Evolutionary conservation across 2,888 invertebrate genomes (phyloP).

Genomic region (Callyntrura sp.): DNA sequence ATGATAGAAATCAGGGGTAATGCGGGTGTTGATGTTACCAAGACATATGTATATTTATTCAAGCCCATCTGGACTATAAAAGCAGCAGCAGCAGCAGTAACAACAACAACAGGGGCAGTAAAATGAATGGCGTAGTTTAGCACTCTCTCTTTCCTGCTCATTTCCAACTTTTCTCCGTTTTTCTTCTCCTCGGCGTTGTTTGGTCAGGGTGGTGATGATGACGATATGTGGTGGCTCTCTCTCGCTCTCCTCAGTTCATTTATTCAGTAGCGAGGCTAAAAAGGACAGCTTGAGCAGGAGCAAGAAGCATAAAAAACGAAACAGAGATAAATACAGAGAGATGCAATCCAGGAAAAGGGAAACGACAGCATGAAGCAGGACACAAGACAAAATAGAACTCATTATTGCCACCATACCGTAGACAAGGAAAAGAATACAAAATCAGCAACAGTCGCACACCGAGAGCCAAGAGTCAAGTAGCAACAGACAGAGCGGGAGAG

Average conservation of each 20-base stretch:
- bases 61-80: conserved; percentile 44
- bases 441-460: conserved; percentile 28
- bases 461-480: neutral
- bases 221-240: neutral
- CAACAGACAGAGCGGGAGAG: conserved; percentile 1
- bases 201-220: neutral
- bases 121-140: neutral
- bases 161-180: neutral
- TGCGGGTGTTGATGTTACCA: conserved; percentile 12
- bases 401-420: conserved; percentile 32
- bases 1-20: conserved; percentile 21
- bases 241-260: conserved; percentile 18
- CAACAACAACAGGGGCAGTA: no score
- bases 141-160: neutral
- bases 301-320: conserved; percentile 12
- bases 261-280: no score
- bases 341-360: neutral
- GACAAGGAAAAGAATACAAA: conserved; percentile 15
- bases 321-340: neutral
- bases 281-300: no score
- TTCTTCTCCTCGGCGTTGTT: neutral
- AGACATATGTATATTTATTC: conserved; percentile 46
- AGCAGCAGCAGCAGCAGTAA: neutral
- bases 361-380: no score
- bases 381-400: conserved; percentile 49